phyloP scores from a whole-genome alignment of 2,113 vertebrate species.

The Nothoprocta pentlandii region DNA sequence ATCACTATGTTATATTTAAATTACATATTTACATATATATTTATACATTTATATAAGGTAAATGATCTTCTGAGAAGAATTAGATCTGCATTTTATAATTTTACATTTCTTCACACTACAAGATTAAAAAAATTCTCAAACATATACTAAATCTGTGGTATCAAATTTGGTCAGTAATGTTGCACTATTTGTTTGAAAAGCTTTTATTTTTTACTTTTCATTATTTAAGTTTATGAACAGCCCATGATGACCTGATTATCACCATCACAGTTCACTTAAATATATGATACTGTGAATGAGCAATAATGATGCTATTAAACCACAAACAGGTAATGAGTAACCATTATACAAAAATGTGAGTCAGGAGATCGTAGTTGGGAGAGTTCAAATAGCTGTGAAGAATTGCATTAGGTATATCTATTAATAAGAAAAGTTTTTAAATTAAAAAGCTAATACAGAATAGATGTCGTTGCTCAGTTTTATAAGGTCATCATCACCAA shows the following conservation, averaged over 20 bases:
- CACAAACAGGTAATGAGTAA: background rate
- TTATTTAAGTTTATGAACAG: background rate
- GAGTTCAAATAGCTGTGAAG: background rate
- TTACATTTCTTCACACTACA: background rate
- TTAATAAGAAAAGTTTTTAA: background rate
- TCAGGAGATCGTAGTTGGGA: background rate
- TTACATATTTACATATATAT: too few species aligned
- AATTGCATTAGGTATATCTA: background rate
- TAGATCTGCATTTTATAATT: background rate
- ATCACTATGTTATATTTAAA: background rate
- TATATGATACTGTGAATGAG: background rate
- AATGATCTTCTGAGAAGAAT: background rate
- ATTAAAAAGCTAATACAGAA: background rate
- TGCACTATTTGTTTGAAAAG: background rate
- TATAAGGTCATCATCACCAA: background rate
- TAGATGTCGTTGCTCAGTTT: background rate
- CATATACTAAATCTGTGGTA: background rate
- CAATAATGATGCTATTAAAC: background rate
- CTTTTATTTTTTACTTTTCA: background rate
- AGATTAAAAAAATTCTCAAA: background rate
- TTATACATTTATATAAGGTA: background rate
- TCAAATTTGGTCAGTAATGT: background rate
- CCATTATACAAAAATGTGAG: background rate
- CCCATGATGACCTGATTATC: background rate
- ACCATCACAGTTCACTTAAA: background rate